A percentile compares a stretch with the other conserved stretches of the same genome.
Conservation (phyloP, 1,140 invertebrate species). For the Tetragonula clypearis region DNA sequence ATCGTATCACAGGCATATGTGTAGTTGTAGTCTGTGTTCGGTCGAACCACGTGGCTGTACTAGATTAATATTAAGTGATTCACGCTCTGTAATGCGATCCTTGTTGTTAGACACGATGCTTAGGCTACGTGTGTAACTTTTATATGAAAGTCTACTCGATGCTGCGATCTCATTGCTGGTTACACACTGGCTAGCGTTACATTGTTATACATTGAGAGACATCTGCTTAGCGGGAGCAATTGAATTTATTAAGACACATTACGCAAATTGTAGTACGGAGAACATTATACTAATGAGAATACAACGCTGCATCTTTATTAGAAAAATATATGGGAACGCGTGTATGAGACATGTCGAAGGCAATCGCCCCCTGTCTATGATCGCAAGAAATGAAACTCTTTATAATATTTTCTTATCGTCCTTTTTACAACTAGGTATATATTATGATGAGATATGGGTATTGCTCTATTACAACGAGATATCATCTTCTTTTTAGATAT, state of each 20-base stretch:
- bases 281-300: constrained; percentile 48
- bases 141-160: constrained; percentile 25
- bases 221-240: constrained; percentile 44
- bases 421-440: not conserved
- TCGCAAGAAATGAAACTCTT: not conserved
- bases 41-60: constrained; percentile 33
- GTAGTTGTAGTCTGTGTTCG: constrained; percentile 43
- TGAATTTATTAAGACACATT: constrained; percentile 54
- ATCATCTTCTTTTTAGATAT: too few relatives aligned
- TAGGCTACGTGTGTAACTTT: constrained; percentile 31
- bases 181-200: not conserved
- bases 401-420: not conserved
- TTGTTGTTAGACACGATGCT: constrained; percentile 49
- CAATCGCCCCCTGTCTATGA: not conserved
- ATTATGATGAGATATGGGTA: not conserved
- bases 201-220: constrained; percentile 23
- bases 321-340: constrained; percentile 24
- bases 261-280: constrained; percentile 47
- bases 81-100: constrained; percentile 53
- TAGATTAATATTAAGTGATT: constrained; percentile 57
- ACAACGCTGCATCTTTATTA: constrained; percentile 35
- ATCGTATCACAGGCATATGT: constrained; percentile 26
- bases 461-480: not conserved
- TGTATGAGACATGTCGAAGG: not conserved
- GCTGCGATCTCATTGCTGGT: constrained; percentile 17